A percentile compares a stretch with the other conserved stretches of the same genome.
phyloP scores from a whole-genome alignment of 2,888 invertebrate species.

The Seladonia tumulorum region DNA sequence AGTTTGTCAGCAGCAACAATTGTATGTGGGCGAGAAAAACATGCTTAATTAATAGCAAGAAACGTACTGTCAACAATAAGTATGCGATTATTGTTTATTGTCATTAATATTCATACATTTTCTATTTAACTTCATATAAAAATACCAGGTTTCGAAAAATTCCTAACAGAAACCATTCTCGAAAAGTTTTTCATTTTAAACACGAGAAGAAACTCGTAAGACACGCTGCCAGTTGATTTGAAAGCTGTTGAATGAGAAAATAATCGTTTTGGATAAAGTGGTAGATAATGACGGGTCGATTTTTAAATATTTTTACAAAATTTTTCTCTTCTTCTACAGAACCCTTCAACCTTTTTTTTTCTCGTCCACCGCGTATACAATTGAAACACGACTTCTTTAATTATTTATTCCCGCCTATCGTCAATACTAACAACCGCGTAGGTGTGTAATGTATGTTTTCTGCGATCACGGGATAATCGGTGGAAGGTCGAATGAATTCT shows the following conservation, averaged over 20 bases:
- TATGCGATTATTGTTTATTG: no score
- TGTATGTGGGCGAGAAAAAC: background rate
- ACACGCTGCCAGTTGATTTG: no score
- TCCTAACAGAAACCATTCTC: background rate
- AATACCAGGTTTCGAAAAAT: background rate
- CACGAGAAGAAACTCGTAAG: background rate
- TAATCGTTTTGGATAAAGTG: background rate
- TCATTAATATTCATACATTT: background rate
- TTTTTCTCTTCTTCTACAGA: background rate
- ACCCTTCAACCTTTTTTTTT: background rate
- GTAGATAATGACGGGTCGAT: background rate
- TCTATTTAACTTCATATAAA: background rate
- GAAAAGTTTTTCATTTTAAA: background rate
- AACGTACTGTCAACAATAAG: background rate
- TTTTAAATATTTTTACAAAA: background rate
- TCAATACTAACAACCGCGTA: background rate
- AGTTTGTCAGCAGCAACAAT: background rate
- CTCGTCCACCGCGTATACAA: background rate
- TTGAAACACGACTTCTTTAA: slow-evolving; percentile 20
- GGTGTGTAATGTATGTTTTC: slow-evolving; percentile 2
- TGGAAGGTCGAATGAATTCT: slow-evolving; percentile 71
- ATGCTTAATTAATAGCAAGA: background rate
- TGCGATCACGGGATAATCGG: slow-evolving; percentile 61
- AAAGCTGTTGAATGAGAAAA: no score
- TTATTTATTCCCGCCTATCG: background rate